Conservation (phyloP, 1,140 invertebrate genomes). For the Megathymus violae region DNA sequence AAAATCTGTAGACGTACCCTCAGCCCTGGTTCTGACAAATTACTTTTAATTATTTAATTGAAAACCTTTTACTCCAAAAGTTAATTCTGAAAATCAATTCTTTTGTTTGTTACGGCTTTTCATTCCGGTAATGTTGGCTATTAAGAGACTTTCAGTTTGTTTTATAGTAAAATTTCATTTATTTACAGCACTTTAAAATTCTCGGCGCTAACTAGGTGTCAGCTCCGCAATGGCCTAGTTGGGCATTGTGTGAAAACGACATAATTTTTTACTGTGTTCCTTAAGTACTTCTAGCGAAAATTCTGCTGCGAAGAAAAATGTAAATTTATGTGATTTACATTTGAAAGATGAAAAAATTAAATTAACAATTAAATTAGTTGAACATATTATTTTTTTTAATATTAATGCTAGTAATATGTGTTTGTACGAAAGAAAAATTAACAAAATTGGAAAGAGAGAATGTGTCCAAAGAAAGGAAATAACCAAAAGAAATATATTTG, state of each 20-base stretch:
- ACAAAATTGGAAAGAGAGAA: too few species aligned
- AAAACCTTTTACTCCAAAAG: conserved; percentile 1
- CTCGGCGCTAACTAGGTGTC: not conserved
- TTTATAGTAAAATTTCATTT: conserved; percentile 2
- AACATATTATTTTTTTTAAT: too few species aligned
- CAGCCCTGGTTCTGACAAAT: not conserved
- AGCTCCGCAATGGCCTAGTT: not conserved
- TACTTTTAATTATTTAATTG: not conserved
- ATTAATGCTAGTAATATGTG: too few species aligned
- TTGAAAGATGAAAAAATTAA: too few species aligned
- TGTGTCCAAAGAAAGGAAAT: too few species aligned
- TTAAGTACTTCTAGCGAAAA: not conserved
- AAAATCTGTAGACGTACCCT: not conserved
- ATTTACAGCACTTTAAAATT: not conserved
- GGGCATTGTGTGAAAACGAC: not conserved
- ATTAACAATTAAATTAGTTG: too few species aligned
- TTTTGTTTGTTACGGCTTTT: not conserved
- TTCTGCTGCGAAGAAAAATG: not conserved
- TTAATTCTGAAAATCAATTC: conserved; percentile 1
- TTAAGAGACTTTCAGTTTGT: conserved; percentile 3
- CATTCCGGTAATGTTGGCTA: not conserved
- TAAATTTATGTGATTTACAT: not conserved
- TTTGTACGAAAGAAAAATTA: too few species aligned
- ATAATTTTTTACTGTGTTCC: not conserved
- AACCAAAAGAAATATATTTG: too few species aligned